A percentile compares a stretch with the other conserved stretches of the same genome.
phyloP scores from a whole-genome alignment of 2,113 vertebrate species.

The Melanerpes aurifrons region DNA sequence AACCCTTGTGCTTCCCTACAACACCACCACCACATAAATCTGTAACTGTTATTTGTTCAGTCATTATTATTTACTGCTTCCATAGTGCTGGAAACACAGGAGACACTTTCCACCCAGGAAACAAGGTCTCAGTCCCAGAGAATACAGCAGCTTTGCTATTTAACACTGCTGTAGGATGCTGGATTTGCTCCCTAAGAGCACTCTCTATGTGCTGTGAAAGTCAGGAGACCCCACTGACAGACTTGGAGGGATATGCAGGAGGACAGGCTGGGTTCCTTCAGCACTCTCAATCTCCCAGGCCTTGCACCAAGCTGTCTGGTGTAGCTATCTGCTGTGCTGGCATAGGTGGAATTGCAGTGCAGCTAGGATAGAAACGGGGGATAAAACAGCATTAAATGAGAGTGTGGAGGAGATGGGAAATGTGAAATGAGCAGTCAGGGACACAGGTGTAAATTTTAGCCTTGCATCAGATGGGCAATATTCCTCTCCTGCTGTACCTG shows the following conservation, averaged over 20 bases:
- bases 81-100: neutral
- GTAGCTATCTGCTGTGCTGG: neutral
- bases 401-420: neutral
- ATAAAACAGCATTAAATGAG: neutral
- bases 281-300: neutral
- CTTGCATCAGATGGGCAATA: accelerated
- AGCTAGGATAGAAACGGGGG: neutral
- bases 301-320: accelerated
- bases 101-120: neutral
- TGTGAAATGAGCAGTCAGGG: accelerated
- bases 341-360: accelerated
- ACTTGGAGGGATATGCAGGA: accelerated
- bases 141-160: neutral
- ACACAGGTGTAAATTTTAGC: neutral
- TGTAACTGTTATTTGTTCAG: neutral
- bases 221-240: neutral
- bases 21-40: neutral
- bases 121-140: neutral
- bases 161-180: accelerated
- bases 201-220: accelerated
- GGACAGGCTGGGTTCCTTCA: neutral
- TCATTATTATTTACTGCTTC: neutral
- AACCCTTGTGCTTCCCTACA: neutral
- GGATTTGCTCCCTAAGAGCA: neutral
- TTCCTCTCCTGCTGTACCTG: neutral